These are phyloP conservation scores for Harlomillsia oculata DNA, from an alignment of 1,140 invertebrate species.

Conservation along the genomic window DNA sequence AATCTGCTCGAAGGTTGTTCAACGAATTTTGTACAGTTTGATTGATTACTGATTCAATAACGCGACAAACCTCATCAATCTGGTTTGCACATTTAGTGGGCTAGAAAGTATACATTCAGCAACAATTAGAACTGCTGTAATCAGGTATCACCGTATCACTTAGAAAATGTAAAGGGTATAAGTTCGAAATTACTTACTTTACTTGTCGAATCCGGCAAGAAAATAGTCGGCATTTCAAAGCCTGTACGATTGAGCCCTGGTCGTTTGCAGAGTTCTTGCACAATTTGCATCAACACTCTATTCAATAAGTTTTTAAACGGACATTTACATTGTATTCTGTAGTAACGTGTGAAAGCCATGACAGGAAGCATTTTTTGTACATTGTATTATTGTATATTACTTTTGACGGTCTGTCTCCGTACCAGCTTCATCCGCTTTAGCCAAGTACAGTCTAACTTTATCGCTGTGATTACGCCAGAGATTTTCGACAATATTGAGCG, in stretches of 20 bases:
- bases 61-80: conserved; percentile 51
- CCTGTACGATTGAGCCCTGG: conserved; percentile 51
- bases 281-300: conserved; percentile 57
- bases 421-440: conserved; percentile 56
- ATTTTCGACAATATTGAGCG: conserved; percentile 50
- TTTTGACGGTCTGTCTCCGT: conserved; percentile 47
- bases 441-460: conserved; percentile 50
- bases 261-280: conserved; percentile 53
- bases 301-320: conserved; percentile 17
- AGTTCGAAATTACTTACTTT: conserved; percentile 39
- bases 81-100: conserved; percentile 48
- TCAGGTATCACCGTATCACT: neutral
- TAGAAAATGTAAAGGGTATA: neutral
- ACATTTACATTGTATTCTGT: neutral
- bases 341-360: neutral
- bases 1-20: conserved; percentile 50
- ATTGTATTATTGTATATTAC: conserved; percentile 26
- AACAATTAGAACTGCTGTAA: neutral
- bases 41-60: conserved; percentile 52
- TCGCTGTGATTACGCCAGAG: conserved; percentile 49
- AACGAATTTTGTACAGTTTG: conserved; percentile 52
- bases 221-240: conserved; percentile 57
- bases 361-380: neutral
- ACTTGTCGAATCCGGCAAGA: conserved; percentile 46
- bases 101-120: conserved; percentile 35